Evolutionary conservation across 1,140 invertebrate species (phyloP).

Genomic region (Panagrolaimus sp.): DNA sequence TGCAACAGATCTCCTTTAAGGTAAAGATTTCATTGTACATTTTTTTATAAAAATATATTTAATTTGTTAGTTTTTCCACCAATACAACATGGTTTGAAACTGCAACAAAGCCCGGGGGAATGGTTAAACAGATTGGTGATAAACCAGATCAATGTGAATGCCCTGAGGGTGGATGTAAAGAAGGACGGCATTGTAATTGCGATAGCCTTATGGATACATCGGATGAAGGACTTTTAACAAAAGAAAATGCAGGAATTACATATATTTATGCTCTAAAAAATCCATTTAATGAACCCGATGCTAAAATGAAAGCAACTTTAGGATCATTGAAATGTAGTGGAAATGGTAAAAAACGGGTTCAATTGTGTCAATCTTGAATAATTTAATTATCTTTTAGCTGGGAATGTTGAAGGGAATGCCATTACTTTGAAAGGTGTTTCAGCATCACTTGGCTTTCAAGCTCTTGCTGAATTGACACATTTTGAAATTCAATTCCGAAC

Average conservation of each 20-base stretch:
- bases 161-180: not conserved
- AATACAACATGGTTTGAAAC: slow-evolving; percentile 22
- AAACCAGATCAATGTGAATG: slow-evolving; percentile 15
- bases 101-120: not conserved
- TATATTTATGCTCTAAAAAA: not conserved
- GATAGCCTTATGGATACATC: not conserved
- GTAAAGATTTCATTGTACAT: not conserved
- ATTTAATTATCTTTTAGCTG: not conserved
- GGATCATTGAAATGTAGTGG: not conserved
- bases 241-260: slow-evolving; percentile 1
- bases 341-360: not conserved
- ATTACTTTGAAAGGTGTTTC: not conserved
- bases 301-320: not conserved
- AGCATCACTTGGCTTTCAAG: not conserved
- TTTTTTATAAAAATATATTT: not conserved
- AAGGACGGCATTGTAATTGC: slow-evolving; percentile 14
- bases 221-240: not conserved
- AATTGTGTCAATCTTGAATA: not conserved
- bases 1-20: slow-evolving; percentile 8
- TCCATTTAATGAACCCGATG: not conserved
- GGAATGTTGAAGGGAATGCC: not conserved
- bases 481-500: slow-evolving; percentile 23
- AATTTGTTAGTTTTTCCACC: slow-evolving; percentile 16
- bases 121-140: slow-evolving; percentile 20
- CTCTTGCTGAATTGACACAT: not conserved